These are phyloP conservation scores for Habrosyne pyritoides DNA, from an alignment of 2,888 invertebrate species.

Conservation along the genomic window DNA sequence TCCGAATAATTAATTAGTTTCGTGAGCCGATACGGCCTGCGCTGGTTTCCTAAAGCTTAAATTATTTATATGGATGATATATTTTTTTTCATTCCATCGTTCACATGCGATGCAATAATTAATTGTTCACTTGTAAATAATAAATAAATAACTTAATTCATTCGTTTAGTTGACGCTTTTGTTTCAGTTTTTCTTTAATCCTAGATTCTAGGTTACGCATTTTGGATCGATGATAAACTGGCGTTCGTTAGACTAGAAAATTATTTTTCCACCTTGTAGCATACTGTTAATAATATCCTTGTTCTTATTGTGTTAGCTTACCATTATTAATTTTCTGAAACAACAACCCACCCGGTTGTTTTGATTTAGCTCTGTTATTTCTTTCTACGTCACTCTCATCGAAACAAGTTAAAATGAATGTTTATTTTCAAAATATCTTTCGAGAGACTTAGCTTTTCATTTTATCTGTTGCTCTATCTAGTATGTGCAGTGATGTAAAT, in stretches of 20 bases:
- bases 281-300: neutral
- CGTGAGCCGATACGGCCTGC: slow-evolving; percentile 31
- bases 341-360: neutral
- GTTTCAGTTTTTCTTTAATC: neutral
- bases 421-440: neutral
- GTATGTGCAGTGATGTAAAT: slow-evolving; percentile 39
- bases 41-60: slow-evolving; percentile 5
- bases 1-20: slow-evolving; percentile 62
- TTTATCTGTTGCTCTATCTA: neutral
- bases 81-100: slow-evolving; percentile 2
- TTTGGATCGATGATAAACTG: no score
- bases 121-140: slow-evolving; percentile 8
- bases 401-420: neutral
- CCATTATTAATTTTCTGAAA: neutral
- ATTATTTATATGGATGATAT: neutral
- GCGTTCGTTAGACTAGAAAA: neutral
- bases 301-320: neutral
- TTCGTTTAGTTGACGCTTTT: neutral
- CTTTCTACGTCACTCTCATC: neutral
- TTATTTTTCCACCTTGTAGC: neutral
- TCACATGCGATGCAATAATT: slow-evolving; percentile 4
- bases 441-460: neutral
- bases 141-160: neutral
- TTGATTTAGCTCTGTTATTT: neutral
- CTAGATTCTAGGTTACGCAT: no score